Evolutionary conservation across 2,113 vertebrate species (phyloP), one percentile per base, ranked within the genome.

Genomic region (Oreochromis niloticus): DNA sequence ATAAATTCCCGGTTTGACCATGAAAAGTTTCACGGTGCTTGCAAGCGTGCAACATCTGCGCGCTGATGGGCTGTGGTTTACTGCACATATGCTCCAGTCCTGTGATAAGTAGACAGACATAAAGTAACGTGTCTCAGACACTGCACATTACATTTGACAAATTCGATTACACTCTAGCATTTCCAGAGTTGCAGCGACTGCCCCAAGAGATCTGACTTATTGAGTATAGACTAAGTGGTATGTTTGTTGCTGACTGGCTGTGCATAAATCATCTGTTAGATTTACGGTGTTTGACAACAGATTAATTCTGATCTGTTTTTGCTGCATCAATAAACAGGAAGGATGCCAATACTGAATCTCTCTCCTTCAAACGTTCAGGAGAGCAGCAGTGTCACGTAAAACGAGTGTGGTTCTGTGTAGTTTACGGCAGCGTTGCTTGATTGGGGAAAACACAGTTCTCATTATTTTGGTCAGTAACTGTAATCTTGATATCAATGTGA

Each of bases 281-380:
- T 81, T 84, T 61, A 41, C 79, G 19, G 41, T 85, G 16, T 84
- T 80, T 85, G 86, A 87, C 78, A 85, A 79, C n/a, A 48, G 19
- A 87, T 85, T 81, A 68, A 66, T 54, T 34, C 4, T 19, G 6
- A 11, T 56, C 68, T 2, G 4, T 41, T 66, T 86, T 81, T 57
- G 34, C 55, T 39, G 27, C 54, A 19, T n/a, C 2, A 59, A n/a
- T 24, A 30, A 66, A 2, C n/a, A 24, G 43, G 19, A 73, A 43
- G 50, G 22, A 16, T 17, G 32, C 43, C 19, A 19, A 22, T 73
- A 81, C 7, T 80, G 30, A 34, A 85, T 34, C 10, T 57, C 10
- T 57, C 24, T 82, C n/a, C 11, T 68, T 55, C 27, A 78, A 19
- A 12, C 0, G 4, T 50, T 27, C 32, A 54, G 12, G 43, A 32